A percentile compares a stretch with the other conserved stretches of the same genome.
Conservation (phyloP, 2,797 vertebrate genomes). For the Leptatherina wallacei region DNA sequence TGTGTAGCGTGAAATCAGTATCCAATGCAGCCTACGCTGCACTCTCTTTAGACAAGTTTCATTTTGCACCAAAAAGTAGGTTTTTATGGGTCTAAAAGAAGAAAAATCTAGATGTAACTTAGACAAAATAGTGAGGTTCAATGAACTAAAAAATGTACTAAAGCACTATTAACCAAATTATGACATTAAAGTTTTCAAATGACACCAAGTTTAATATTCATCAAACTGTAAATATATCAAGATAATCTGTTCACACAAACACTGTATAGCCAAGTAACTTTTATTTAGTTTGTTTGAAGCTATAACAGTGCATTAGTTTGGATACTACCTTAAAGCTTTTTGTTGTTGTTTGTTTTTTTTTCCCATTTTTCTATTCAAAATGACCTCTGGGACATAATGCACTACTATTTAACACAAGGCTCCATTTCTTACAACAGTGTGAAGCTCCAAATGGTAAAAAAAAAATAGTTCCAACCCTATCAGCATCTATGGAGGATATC, state of each 20-base stretch:
- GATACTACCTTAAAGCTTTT: neutral
- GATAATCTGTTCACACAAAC: neutral
- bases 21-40: slow-evolving; percentile 7
- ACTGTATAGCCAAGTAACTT: neutral
- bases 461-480: slow-evolving; percentile 37
- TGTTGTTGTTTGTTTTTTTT: neutral
- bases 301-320: neutral
- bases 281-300: neutral
- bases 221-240: neutral
- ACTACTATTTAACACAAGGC: slow-evolving; percentile 11
- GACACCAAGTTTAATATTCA: neutral
- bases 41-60: slow-evolving; percentile 8
- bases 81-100: neutral
- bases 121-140: neutral
- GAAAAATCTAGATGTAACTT: neutral
- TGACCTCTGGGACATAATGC: neutral
- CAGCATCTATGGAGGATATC: slow-evolving; percentile 47
- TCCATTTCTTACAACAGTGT: slow-evolving; percentile 16
- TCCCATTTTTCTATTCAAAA: neutral
- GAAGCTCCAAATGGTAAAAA: slow-evolving; percentile 24
- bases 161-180: neutral
- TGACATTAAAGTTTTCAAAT: neutral
- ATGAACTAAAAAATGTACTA: neutral
- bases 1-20: slow-evolving; percentile 13
- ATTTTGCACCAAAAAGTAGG: slow-evolving; percentile 1